Base-by-base conservation (phyloP, 2,888 invertebrate species). In the Pediacus dermestoides region DNA sequence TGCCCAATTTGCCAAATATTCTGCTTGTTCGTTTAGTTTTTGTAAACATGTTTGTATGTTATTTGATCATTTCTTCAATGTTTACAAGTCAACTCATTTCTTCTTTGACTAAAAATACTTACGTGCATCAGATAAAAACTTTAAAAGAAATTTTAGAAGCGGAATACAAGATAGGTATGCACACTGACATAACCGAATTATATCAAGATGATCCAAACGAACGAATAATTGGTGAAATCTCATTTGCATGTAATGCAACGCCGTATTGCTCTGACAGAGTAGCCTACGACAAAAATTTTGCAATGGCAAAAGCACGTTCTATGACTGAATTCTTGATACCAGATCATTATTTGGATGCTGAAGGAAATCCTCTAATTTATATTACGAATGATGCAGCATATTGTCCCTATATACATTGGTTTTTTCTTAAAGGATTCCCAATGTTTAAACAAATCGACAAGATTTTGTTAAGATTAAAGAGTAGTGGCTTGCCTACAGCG, bases 81-180 rank as follows among this genome's bases (percentile, higher is more conserved):
- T 18, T 18, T 18, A n/a, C 21, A 18, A 18, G 21, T 18, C 21
- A 18, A n/a, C 21, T 18, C 6, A n/a, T 18, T 18, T 18, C 21
- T 6, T 7, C 6, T 18, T 18, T 18, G 6, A n/a, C 21, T 18
- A 18, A 18, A 18, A 18, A 18, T 18, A 18, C n/a, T 6, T 18
- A 18, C 21, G 21, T 7, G n/a, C n/a, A 6, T 6, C 6, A 6
- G 6, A 6, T n/a, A 18, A 18, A n/a, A 18, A 18, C 21, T 18
- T 18, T 18, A 7, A n/a, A 18, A n/a, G 21, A 18, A 18, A 18
- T 18, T 7, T 7, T 18, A n/a, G 6, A 18, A 18, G 21, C 21
- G 6, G 21, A 18, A 7, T 18, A 7, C 21, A n/a, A 18, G 6
- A 18, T 18, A 18, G 21, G 21, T 7, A n/a, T 18, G n/a, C 6